Conservation (phyloP, 2,113 vertebrate genomes). For the Ivindomyrus marchei region DNA sequence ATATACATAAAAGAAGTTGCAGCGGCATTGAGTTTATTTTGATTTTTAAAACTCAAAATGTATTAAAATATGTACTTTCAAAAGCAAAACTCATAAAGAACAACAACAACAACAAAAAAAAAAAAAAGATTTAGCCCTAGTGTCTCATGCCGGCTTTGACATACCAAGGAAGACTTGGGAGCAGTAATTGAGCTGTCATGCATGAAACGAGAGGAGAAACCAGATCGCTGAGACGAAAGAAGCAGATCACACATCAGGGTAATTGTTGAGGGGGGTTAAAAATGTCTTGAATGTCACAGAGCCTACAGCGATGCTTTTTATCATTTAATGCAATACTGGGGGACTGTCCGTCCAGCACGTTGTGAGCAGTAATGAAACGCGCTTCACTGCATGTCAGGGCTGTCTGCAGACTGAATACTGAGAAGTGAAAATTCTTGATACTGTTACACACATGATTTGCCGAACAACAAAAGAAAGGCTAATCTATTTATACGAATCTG, state of each 20-base stretch:
- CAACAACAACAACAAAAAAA: neutral
- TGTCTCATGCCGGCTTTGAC: neutral
- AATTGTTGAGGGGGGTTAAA: neutral
- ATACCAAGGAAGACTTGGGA: neutral
- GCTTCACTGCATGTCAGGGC: neutral
- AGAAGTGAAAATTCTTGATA: neutral
- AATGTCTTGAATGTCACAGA: neutral
- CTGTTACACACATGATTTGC: neutral
- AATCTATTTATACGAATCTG: neutral
- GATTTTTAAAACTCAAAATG: neutral
- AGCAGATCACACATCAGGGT: neutral
- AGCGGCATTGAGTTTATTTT: neutral
- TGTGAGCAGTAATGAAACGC: neutral
- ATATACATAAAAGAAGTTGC: neutral
- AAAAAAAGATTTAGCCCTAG: neutral
- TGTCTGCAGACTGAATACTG: neutral
- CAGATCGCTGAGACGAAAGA: neutral
- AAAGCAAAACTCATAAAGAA: neutral
- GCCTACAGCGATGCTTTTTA: neutral
- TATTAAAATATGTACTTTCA: conserved; percentile 5
- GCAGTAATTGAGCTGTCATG: neutral
- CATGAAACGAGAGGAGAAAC: neutral
- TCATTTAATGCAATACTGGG: neutral
- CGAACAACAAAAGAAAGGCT: neutral
- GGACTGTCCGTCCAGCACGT: too few species aligned